Conservation (phyloP, 2,797 vertebrate species). For the Thamnophis elegans region DNA sequence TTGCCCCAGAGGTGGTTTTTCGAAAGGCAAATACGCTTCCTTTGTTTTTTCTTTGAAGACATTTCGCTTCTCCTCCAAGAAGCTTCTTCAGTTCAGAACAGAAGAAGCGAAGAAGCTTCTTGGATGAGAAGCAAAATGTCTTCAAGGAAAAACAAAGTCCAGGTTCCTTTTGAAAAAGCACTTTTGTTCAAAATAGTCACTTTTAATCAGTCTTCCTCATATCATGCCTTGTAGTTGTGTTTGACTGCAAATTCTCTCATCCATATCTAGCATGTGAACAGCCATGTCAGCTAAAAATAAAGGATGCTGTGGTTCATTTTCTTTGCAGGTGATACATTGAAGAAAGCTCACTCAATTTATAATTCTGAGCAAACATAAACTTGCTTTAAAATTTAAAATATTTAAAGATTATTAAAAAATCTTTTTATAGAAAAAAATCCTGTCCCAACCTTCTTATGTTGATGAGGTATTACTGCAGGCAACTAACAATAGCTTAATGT, state of each 20-base stretch:
- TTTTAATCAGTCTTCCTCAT: background rate
- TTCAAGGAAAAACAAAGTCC: background rate
- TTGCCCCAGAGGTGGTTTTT: background rate
- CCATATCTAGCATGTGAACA: background rate
- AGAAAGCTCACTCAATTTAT: background rate
- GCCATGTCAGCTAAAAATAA: background rate
- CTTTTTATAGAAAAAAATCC: background rate
- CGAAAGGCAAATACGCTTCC: background rate
- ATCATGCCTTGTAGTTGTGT: background rate
- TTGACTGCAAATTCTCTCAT: background rate
- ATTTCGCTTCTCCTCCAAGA: background rate
- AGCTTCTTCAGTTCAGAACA: background rate
- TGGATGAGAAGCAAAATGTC: background rate
- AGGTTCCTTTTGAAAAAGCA: background rate
- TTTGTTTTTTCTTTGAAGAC: background rate
- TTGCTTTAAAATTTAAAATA: background rate
- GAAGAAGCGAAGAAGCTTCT: background rate
- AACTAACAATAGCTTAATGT: background rate
- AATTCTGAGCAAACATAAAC: background rate
- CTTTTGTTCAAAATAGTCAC: background rate
- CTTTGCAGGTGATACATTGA: background rate
- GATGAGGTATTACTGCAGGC: background rate
- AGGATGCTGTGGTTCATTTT: background rate
- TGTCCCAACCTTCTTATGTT: background rate
- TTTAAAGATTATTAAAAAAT: background rate